Conservation (phyloP, 2,113 vertebrate genomes). For the Hucho hucho region DNA sequence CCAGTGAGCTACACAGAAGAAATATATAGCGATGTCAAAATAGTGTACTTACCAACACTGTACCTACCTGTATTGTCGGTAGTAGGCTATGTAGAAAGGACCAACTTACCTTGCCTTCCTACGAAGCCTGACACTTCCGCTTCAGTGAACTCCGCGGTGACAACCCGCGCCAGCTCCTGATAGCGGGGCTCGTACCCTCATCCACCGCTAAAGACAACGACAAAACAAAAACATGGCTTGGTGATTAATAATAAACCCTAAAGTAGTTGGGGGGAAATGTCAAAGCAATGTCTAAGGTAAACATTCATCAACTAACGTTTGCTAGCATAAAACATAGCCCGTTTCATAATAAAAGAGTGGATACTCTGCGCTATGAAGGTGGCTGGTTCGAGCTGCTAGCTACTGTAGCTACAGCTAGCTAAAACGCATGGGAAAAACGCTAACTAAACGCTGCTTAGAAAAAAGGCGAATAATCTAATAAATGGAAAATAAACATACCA, state of each 20-base stretch:
- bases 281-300: no score
- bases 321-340: no score
- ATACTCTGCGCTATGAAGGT: neutral
- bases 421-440: neutral
- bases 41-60: no score
- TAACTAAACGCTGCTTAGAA: neutral
- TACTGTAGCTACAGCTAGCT: neutral
- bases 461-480: neutral
- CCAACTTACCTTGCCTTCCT: conserved; percentile 72
- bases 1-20: no score
- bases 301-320: neutral
- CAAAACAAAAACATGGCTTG: neutral
- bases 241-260: neutral
- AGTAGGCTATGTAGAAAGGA: neutral
- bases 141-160: conserved; percentile 83
- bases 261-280: no score
- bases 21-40: no score
- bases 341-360: no score
- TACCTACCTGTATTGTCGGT: no score
- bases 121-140: conserved; percentile 78
- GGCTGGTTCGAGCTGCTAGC: neutral
- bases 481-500: conserved; percentile 56
- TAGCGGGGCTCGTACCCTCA: conserved; percentile 93
- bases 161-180: conserved; percentile 79
- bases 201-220: conserved; percentile 72